Percentiles rank a stretch among this genome's conserved stretches.
These are phyloP conservation scores for Sphinx pinastri DNA, from an alignment of 2,888 invertebrate species.

Conservation along the genomic window DNA sequence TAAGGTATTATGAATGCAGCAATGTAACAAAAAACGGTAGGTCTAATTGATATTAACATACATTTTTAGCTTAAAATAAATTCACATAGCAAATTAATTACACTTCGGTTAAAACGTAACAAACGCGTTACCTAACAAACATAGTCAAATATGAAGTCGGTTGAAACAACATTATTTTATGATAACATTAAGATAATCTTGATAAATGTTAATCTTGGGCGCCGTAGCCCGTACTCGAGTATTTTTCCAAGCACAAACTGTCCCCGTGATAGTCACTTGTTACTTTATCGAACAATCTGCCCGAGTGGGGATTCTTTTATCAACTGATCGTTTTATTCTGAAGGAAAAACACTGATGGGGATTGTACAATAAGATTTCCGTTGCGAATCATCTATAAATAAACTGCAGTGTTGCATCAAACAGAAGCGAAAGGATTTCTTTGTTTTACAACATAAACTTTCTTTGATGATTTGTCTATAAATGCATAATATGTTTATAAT, in stretches of 20 bases:
- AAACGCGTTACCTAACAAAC: neutral
- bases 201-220: neutral
- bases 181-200: neutral
- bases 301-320: slow-evolving; percentile 31
- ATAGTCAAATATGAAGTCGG: neutral
- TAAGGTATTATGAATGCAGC: neutral
- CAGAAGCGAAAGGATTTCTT: no score
- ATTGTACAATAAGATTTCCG: slow-evolving; percentile 28
- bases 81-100: neutral
- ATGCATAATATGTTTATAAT: no score
- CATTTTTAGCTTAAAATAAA: neutral
- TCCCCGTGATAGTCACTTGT: slow-evolving; percentile 38
- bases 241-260: slow-evolving; percentile 40
- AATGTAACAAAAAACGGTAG: neutral
- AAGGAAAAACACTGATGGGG: slow-evolving; percentile 34
- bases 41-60: neutral
- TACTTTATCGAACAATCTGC: slow-evolving; percentile 27
- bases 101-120: no score
- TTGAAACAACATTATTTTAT: neutral
- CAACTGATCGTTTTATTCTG: slow-evolving; percentile 35
- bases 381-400: slow-evolving; percentile 20
- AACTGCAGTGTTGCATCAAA: neutral
- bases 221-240: slow-evolving; percentile 14
- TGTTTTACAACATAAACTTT: no score
- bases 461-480: no score